Conservation (phyloP, 2,797 vertebrate species). For the Lagocephalus sceleratus region DNA sequence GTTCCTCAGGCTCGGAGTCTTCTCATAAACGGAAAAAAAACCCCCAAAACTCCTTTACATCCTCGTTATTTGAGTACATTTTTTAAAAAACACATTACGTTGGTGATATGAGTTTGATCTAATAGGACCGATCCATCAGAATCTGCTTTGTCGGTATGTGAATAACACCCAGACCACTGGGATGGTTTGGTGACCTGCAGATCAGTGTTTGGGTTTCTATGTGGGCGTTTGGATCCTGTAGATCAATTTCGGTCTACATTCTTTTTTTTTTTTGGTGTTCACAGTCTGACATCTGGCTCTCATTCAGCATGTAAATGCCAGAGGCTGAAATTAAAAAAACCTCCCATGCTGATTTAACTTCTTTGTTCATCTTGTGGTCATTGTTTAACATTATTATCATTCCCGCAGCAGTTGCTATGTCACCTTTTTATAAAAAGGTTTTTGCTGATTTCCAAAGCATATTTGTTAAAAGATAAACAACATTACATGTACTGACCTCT, state of each 20-base stretch:
- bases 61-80: neutral
- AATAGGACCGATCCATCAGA: too few species aligned
- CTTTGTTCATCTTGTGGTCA: constrained; percentile 13
- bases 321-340: constrained; percentile 7
- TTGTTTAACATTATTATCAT: constrained; percentile 11
- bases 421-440: constrained; percentile 13
- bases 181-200: constrained; percentile 10
- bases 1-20: constrained; percentile 1
- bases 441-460: constrained; percentile 8
- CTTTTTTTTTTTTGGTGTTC: constrained; percentile 6
- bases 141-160: neutral
- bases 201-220: constrained; percentile 28
- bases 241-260: too few species aligned
- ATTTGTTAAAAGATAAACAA: constrained; percentile 3
- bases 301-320: constrained; percentile 20
- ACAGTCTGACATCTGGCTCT: constrained; percentile 43
- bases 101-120: too few species aligned
- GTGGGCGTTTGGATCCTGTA: constrained; percentile 22
- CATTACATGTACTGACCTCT: too few species aligned
- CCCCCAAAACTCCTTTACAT: neutral
- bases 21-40: constrained; percentile 9
- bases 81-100: neutral
- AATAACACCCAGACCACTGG: constrained; percentile 14
- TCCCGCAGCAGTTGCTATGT: neutral
- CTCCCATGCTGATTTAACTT: constrained; percentile 38